phyloP scores from a whole-genome alignment of 2,888 invertebrate genomes.

The Diabrotica balteata region DNA sequence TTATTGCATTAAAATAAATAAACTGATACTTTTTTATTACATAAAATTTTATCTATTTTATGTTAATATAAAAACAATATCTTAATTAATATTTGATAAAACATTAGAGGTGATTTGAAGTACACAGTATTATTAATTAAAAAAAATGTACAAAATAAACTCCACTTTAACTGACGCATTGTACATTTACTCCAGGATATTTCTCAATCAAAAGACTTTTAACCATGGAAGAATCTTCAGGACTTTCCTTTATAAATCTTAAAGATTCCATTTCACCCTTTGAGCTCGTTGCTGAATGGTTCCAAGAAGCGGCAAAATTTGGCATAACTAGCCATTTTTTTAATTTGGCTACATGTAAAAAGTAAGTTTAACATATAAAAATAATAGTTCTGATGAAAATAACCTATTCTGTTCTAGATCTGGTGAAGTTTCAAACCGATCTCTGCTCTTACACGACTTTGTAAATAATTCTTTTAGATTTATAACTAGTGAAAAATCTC shows the following conservation, averaged over 20 bases:
- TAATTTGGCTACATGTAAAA: constrained; percentile 59
- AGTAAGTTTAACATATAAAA: constrained; percentile 47
- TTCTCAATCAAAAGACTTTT: not conserved
- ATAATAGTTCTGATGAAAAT: not conserved
- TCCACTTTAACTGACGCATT: too few species aligned
- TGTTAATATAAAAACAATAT: too few species aligned
- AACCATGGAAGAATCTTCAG: constrained; percentile 2
- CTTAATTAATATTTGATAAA: too few species aligned
- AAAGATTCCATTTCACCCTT: constrained; percentile 49
- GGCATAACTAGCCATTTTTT: constrained; percentile 45
- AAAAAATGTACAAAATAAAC: too few species aligned
- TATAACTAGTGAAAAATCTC: constrained; percentile 60
- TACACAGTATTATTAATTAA: too few species aligned
- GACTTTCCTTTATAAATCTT: constrained; percentile 18
- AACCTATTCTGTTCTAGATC: constrained; percentile 51
- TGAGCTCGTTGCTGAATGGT: constrained; percentile 60
- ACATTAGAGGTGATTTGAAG: too few species aligned
- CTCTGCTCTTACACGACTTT: constrained; percentile 55
- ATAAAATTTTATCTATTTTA: too few species aligned
- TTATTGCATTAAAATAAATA: too few species aligned
- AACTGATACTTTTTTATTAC: too few species aligned
- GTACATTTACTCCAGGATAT: too few species aligned
- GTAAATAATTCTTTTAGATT: constrained; percentile 61
- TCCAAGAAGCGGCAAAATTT: constrained; percentile 49
- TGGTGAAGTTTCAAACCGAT: constrained; percentile 53